Conservation (phyloP, 2,113 vertebrate genomes). For the Theristicus caerulescens region DNA sequence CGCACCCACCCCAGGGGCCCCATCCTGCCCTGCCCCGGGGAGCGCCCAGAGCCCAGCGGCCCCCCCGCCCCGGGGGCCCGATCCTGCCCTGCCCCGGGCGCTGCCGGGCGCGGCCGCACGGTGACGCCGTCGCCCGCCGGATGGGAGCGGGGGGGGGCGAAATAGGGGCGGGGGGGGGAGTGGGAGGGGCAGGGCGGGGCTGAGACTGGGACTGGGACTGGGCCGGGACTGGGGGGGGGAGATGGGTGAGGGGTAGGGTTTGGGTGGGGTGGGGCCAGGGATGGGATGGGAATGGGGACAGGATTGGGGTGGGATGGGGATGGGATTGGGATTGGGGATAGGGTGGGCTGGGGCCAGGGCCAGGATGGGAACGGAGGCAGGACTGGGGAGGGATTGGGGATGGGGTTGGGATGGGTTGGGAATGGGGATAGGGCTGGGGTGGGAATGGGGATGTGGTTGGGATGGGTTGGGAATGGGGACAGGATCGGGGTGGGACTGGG, state of each 20-base stretch:
- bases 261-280: no score
- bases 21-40: no score
- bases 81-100: background rate
- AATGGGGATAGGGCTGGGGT: rapidly evolving
- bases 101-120: background rate
- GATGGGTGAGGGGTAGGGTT: no score
- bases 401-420: background rate
- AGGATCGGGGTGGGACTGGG: background rate
- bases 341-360: background rate
- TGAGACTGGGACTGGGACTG: background rate
- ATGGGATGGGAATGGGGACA: background rate
- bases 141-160: background rate
- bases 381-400: background rate
- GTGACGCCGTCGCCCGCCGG: background rate
- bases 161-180: background rate
- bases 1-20: no score
- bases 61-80: no score
- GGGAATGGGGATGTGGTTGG: no score
- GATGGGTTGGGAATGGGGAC: background rate
- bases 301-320: background rate
- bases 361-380: no score
- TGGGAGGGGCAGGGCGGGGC: background rate
- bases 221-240: background rate
- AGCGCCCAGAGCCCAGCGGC: background rate
- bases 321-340: background rate